Base-by-base conservation (phyloP, 2,888 invertebrate species). In the Drosophila ezoana region DNA sequence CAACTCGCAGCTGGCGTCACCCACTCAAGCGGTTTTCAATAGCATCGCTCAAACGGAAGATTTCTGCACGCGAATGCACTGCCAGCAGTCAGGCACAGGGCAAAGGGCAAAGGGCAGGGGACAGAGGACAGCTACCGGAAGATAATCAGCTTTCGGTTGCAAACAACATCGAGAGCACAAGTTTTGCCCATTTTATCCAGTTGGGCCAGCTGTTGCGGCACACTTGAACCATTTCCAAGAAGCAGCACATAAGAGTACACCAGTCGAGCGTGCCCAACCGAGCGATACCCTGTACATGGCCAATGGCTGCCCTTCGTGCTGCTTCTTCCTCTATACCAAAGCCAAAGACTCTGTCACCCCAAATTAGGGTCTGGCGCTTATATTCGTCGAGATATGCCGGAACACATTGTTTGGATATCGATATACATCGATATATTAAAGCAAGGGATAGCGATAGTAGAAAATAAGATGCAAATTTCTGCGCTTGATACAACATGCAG, bases 131-230 rank as follows among this genome's bases (percentile, higher is more conserved):
- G 43, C 40, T 28, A 33, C 53, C 33, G 23, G 44, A 53, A 67
- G 56, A 76, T 76, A 72, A 75, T 72, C 77, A 76, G 75, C 72
- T 60, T 64, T 68, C 43, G 54, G 41, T 61, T 62, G 72, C 69
- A 64, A 69, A 51, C 69, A 51, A 32, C 53, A 65, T 44, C 44
- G 40, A 58, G 44, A 53, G 59, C 56, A 51, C 76, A 76, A 76
- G 37, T 72, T 66, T 54, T 53, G 45, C 52, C 73, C 52, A 68
- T 72, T 37, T 37, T 18, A 62, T 48, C 59, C 59, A 72, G 54
- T 44, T 41, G 35, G 35, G 35, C 37, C 73, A 62, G 67, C 72
- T 72, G 54, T 32, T 45, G 49, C 52, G 33, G 40, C 18, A 13
- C 58, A 43, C 51, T 51, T 49, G 13, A 56, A 23, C 23, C 41